Evolutionary conservation across 2,888 invertebrate species (phyloP).

Genomic region (Ganaspis brasiliensis): DNA sequence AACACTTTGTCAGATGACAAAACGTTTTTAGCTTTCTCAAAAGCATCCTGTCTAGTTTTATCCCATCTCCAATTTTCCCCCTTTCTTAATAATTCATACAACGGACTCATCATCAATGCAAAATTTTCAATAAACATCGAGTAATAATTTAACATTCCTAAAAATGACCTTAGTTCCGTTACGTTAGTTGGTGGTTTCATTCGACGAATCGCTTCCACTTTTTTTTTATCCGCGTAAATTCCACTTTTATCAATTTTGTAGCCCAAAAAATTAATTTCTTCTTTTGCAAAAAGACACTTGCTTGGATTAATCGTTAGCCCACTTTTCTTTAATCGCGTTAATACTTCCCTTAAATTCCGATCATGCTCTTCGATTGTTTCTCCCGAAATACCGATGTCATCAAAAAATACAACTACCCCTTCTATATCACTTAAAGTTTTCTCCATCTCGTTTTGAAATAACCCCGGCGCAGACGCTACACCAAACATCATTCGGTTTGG

Average conservation of each 20-base stretch:
- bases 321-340: conserved; percentile 5
- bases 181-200: conserved; percentile 58
- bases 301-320: conserved; percentile 45
- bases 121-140: conserved; percentile 65
- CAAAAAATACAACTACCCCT: conserved; percentile 33
- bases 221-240: conserved; percentile 37
- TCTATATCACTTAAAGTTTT: conserved; percentile 44
- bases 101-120: conserved; percentile 60
- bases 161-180: conserved; percentile 59
- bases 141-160: conserved; percentile 70
- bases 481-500: conserved; percentile 64
- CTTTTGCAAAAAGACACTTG: conserved; percentile 38
- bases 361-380: background rate
- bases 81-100: conserved; percentile 61
- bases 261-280: conserved; percentile 45
- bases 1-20: conserved; percentile 42
- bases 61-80: conserved; percentile 34
- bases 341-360: background rate
- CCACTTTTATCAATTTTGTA: conserved; percentile 34
- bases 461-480: conserved; percentile 52
- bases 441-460: conserved; percentile 59
- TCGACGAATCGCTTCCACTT: conserved; percentile 42
- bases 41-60: conserved; percentile 35
- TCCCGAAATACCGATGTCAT: conserved; percentile 40
- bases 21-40: conserved; percentile 18